These are phyloP conservation scores for Patagioenas fasciata DNA, from an alignment of 2,113 vertebrate genomes.

Conservation along the genomic window DNA sequence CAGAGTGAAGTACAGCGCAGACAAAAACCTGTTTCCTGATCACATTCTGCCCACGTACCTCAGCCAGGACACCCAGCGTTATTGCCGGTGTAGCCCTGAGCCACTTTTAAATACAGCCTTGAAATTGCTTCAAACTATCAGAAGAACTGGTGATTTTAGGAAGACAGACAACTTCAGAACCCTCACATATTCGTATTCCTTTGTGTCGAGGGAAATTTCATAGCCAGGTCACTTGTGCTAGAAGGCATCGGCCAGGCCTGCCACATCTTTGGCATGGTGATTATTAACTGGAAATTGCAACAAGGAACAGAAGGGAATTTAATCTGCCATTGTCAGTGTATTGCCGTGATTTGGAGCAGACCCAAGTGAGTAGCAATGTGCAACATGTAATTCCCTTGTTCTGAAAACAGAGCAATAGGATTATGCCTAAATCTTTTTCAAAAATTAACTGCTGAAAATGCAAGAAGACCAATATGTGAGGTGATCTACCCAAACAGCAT, in stretches of 20 bases:
- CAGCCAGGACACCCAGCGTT: background rate
- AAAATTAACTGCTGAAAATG: background rate
- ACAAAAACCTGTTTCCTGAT: background rate
- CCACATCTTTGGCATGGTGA: background rate
- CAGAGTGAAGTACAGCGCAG: background rate
- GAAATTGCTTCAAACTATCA: background rate
- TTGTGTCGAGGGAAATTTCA: background rate
- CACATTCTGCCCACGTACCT: background rate
- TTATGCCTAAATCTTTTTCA: background rate
- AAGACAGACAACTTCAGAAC: background rate
- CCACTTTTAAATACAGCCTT: background rate
- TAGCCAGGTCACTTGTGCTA: background rate
- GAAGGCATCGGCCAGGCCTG: background rate
- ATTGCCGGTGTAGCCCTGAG: background rate
- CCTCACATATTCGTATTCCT: background rate
- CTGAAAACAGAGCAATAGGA: background rate
- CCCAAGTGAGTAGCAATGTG: background rate
- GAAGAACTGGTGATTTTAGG: background rate
- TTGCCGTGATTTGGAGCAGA: background rate
- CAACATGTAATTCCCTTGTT: background rate
- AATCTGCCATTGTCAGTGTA: background rate
- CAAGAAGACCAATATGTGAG: fast-evolving
- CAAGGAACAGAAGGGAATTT: background rate
- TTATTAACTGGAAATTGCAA: background rate
- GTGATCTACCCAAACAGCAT: background rate